Base-by-base conservation (phyloP, 2,888 invertebrate species). In the Drosophila lacicola region DNA sequence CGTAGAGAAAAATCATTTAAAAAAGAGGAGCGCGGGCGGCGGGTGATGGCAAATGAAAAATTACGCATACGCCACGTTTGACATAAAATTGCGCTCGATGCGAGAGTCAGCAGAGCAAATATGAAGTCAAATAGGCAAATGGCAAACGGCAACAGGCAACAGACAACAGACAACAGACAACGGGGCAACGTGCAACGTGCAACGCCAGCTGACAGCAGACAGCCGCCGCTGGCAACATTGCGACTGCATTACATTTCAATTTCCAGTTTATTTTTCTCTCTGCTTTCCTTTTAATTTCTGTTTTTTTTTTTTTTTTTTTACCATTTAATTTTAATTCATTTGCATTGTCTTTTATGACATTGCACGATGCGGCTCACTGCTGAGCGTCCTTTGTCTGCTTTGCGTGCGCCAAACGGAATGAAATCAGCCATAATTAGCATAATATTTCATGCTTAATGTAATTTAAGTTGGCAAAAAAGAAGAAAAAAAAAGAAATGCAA, bases 401-500 rank as follows among this genome's bases (percentile, higher is more conserved):
- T 57, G 69, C 47, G 49, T 53, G 71, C 60, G 50, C 13, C 67
- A 76, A 78, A 71, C 76, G 82, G 61, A 84, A 87, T 87, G 80
- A 77, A 78, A 85, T 89, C 80, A 87, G 85, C 75, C 78, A 77
- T 89, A 87, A 87, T 87, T 87, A 87, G 89, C 86, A 87, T 87
- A 84, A 87, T 84, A 89, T 87, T 87, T 87, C 86, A 87, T 87
- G 88, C 85, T 84, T 87, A 87, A 89, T 87, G 89, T 80, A 80
- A 87, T 87, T 87, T 81, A 84, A 88, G 82, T 87, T 84, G 85
- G 78, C 76, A 78, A 84, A 72, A 70, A 64, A 50, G 54, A 64
- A 29, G 21, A 58, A 46, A 34, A 39, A 37, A 44, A 13, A 41
- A 39, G 9, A 14, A 25, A 45, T 49, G n/a, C 19, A 21, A 14